Percentiles rank a stretch among this genome's conserved stretches.
Evolutionary conservation across 2,797 vertebrate species (phyloP).

Genomic region (Distichodus sexfasciatus): DNA sequence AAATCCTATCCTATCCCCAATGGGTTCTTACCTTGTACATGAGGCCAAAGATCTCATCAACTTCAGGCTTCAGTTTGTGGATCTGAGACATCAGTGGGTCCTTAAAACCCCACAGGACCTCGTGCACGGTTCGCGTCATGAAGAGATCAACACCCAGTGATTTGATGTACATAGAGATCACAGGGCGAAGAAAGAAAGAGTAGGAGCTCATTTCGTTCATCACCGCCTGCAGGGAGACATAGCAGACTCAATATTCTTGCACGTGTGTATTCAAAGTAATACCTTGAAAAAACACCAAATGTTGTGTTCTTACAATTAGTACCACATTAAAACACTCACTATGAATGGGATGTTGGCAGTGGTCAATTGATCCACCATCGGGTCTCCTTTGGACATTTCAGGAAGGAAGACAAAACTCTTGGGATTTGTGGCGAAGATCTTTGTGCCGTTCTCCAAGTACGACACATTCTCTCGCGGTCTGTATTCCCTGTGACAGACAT

Average conservation of each 20-base stretch:
- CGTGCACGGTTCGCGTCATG: conserved; percentile 72
- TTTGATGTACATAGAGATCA: conserved; percentile 66
- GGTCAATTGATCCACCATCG: conserved; percentile 67
- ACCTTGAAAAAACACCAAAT: too few relatives aligned
- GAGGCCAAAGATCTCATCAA: conserved; percentile 76
- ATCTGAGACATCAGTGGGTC: conserved; percentile 73
- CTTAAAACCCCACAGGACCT: conserved; percentile 80
- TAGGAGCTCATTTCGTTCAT: conserved; percentile 75
- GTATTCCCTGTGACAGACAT: conserved; percentile 76
- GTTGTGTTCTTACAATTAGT: too few relatives aligned
- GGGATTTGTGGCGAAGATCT: conserved; percentile 76
- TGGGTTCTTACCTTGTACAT: conserved; percentile 81
- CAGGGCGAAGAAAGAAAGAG: conserved; percentile 60
- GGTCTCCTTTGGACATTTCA: conserved; percentile 75
- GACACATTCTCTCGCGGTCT: conserved; percentile 77
- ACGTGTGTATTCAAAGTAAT: too few relatives aligned
- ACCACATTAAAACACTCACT: too few relatives aligned
- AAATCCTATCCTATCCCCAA: too few relatives aligned
- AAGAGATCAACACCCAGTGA: conserved; percentile 65
- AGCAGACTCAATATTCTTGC: neutral
- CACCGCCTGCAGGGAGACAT: conserved; percentile 61
- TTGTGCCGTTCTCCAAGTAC: conserved; percentile 79
- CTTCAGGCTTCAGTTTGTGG: conserved; percentile 67
- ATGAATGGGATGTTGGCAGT: conserved; percentile 78
- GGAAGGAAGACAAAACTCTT: conserved; percentile 78